These are phyloP conservation scores for Mixornis gularis DNA, from an alignment of 2,113 vertebrate genomes.

Conservation along the genomic window DNA sequence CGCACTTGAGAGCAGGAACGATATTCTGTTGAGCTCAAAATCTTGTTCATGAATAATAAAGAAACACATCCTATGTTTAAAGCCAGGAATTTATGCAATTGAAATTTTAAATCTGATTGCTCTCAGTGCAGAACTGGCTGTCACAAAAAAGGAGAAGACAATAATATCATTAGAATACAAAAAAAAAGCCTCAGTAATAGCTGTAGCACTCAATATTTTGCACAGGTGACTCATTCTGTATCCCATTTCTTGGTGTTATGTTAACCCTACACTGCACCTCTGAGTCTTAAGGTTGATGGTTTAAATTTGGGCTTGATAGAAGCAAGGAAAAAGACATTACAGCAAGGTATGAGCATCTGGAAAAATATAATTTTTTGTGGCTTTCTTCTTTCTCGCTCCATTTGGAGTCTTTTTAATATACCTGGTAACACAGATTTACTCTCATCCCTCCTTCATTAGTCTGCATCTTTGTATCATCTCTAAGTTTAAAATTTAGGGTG, in stretches of 20 bases:
- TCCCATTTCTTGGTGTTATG: not conserved
- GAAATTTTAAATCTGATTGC: not conserved
- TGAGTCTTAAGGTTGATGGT: not conserved
- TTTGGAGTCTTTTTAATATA: not conserved
- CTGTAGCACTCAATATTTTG: not conserved
- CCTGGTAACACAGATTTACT: not conserved
- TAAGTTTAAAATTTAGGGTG: not conserved
- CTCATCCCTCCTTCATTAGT: not conserved
- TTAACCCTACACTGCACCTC: not conserved
- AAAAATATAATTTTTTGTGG: not conserved
- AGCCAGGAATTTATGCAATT: not conserved
- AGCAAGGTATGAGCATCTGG: not conserved
- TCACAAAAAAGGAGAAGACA: not conserved
- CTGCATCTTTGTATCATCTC: not conserved
- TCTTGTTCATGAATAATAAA: not conserved
- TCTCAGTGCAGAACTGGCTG: not conserved
- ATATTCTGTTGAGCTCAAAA: not conserved
- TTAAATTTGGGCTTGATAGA: not conserved
- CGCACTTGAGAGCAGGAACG: not conserved
- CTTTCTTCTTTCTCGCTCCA: not conserved
- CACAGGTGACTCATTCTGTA: not conserved
- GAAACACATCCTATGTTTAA: not conserved
- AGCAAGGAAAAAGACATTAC: fast-evolving
- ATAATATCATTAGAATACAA: not conserved
- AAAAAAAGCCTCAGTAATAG: not conserved